Evolutionary conservation across 2,888 invertebrate genomes (phyloP).

Genomic region (Pseudeuparius sepicola): DNA sequence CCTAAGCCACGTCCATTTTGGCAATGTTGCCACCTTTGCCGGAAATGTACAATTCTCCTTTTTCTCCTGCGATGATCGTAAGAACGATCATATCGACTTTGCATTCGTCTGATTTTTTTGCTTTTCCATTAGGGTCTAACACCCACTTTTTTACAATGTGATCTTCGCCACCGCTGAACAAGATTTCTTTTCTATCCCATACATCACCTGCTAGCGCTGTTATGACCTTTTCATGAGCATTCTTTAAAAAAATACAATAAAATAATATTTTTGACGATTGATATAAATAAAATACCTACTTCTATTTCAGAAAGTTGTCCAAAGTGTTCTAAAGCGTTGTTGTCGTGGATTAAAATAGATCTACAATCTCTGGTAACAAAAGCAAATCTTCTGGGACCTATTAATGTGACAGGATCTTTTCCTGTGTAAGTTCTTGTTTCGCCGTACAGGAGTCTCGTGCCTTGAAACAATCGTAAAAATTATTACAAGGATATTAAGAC

Average conservation of each 20-base stretch:
- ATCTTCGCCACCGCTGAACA: constrained; percentile 41
- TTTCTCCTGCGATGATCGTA: no score
- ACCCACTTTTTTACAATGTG: constrained; percentile 40
- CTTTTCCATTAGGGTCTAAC: no score
- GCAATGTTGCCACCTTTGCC: no score
- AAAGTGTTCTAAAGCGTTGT: constrained; percentile 40
- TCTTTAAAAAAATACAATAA: constrained; percentile 4
- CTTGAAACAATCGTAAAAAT: no score
- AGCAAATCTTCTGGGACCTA: constrained; percentile 31
- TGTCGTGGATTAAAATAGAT: constrained; percentile 44
- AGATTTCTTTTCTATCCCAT: constrained; percentile 26
- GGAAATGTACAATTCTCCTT: no score
- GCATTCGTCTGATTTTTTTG: no score
- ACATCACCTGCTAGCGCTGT: constrained; percentile 34
- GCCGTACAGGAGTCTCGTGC: no score
- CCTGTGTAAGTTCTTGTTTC: constrained; percentile 48
- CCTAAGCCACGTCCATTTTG: no score
- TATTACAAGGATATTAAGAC: no score
- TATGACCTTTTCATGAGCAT: constrained; percentile 32
- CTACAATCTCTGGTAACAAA: constrained; percentile 45
- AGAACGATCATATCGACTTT: no score
- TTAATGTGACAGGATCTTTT: constrained; percentile 43
- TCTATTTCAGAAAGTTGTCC: constrained; percentile 44
- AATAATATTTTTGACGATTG: no score
- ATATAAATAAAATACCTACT: no score